These are phyloP conservation scores for Semotilus atromaculatus DNA, from an alignment of 2,797 vertebrate species.

Conservation along the genomic window DNA sequence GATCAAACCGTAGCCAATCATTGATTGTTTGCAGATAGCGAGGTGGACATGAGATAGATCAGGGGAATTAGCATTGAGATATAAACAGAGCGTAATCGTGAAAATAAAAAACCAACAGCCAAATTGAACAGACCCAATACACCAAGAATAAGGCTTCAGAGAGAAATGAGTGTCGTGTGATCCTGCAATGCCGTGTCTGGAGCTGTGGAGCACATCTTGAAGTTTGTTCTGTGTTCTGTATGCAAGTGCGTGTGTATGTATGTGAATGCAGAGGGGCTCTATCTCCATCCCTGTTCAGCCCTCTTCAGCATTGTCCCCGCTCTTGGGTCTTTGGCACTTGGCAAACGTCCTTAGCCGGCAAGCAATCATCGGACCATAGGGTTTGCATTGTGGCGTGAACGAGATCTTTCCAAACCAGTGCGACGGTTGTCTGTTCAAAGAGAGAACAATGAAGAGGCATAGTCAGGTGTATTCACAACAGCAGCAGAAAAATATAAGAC, in stretches of 20 bases:
- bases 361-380: constrained; percentile 86
- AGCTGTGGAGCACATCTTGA: constrained; percentile 45
- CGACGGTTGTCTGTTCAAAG: constrained; percentile 88
- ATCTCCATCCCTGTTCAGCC: constrained; percentile 59
- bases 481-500: constrained; percentile 59
- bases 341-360: constrained; percentile 67
- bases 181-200: constrained; percentile 53
- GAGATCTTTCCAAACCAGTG: constrained; percentile 92
- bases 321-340: constrained; percentile 84
- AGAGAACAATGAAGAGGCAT: constrained; percentile 49
- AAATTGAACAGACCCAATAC: constrained; percentile 53
- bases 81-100: constrained; percentile 44
- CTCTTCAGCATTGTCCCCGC: constrained; percentile 61
- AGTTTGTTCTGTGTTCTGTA: constrained; percentile 39
- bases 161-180: constrained; percentile 58
- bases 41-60: constrained; percentile 34
- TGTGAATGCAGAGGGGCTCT: constrained; percentile 45
- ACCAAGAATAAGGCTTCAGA: constrained; percentile 65
- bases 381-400: constrained; percentile 91
- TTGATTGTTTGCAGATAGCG: constrained; percentile 30
- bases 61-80: constrained; percentile 31
- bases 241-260: constrained; percentile 26
- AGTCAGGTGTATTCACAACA: constrained; percentile 47
- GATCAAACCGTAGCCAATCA: constrained; percentile 43
- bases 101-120: constrained; percentile 41